These are phyloP conservation scores for Manis crassicaudata DNA, from an alignment of 2,797 vertebrate genomes.

Conservation along the genomic window DNA sequence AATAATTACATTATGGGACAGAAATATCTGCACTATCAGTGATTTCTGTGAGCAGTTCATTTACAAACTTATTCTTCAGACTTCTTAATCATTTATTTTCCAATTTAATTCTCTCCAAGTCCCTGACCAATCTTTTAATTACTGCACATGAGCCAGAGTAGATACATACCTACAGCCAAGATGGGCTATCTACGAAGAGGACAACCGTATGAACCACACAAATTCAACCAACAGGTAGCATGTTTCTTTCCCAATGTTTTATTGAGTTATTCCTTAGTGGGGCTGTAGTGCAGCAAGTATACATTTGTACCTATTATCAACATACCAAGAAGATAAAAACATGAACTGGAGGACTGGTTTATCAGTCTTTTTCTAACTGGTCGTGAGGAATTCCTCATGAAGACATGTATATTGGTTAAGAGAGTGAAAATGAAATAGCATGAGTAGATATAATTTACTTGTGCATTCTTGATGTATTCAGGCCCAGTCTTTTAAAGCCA, in stretches of 20 bases:
- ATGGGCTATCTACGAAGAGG: background rate
- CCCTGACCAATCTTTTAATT: background rate
- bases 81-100: constrained; percentile 23
- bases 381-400: background rate
- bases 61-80: background rate
- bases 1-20: background rate
- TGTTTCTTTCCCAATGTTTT: background rate
- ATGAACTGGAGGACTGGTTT: background rate
- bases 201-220: background rate
- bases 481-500: background rate
- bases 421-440: background rate
- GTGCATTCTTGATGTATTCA: background rate
- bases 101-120: background rate
- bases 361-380: background rate
- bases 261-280: background rate
- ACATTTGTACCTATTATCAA: background rate
- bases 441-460: background rate
- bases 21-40: background rate
- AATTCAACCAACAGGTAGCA: background rate
- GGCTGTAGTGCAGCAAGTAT: background rate
- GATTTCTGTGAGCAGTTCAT: background rate
- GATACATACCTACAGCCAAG: background rate
- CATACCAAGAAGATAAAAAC: background rate
- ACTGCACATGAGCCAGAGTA: background rate
- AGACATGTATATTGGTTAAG: background rate